Evolutionary conservation across 2,888 invertebrate genomes (phyloP), one percentile per base, ranked within the genome.

Genomic region (Theretra japonica): DNA sequence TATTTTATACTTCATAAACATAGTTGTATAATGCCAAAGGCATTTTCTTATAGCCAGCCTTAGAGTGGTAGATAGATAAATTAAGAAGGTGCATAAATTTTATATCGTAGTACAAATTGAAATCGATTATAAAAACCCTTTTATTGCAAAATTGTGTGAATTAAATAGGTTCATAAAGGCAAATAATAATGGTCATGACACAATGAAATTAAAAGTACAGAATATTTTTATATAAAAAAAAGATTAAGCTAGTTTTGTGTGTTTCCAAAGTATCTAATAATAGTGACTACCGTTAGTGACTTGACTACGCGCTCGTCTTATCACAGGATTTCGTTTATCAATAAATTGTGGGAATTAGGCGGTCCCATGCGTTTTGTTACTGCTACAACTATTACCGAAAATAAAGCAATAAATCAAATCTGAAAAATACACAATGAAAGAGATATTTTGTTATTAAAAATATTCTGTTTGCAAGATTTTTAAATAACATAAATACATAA

Each of bases 251-350:
- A 23, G 50, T 60, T 50, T 53, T 71, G 73, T 73, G 65, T 71
- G 73, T 74, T 68, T 69, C 72, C 74, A 73, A 65, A 74, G 72
- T 53, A 59, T 70, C 58, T 68, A 59, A 69, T 71, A 65, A 23
- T 21, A 65, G 65, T 65, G 65, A 72, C 48, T 75, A 76, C 78
- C 53, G 33, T 62, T 73, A 73, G 78, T 80, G 82, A 83, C 76
- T 73, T 76, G 79, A 82, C 77, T 77, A 82, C 81, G 80, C 77
- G 21, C 75, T 75, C 73, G 79, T 86, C 87, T 84, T 90, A 91
- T 90, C 91, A 90, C 91, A 90, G 90, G 86, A 88, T 83, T 78
- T 80, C 58, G 69, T 76, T 78, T 82, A 82, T 81, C 75, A 75
- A 62, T 76, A 70, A 75, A 76, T 74, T 75, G 73, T 75, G 71